A percentile compares a stretch with the other conserved stretches of the same genome.
Conservation (phyloP, 2,113 vertebrate species). For the Phocoena sinus region DNA sequence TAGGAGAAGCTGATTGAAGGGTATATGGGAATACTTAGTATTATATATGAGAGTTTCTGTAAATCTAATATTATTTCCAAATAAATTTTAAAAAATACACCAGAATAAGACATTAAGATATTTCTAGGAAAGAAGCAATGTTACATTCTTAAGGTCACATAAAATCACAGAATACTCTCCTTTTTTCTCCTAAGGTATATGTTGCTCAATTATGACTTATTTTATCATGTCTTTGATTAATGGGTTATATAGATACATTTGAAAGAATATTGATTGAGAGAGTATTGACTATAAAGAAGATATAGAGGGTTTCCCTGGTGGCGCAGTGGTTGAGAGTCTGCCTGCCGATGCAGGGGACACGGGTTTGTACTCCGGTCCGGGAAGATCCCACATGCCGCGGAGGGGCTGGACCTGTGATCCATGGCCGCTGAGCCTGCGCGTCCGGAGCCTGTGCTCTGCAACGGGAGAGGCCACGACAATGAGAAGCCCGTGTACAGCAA, state of each 20-base stretch:
- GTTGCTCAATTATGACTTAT: neutral
- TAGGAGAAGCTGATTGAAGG: neutral
- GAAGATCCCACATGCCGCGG: no score
- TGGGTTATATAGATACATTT: neutral
- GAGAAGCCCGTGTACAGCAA: rapidly evolving
- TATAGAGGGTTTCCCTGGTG: neutral
- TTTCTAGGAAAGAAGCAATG: neutral
- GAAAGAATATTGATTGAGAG: neutral
- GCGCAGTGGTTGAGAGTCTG: no score
- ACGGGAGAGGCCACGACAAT: no score
- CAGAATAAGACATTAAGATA: neutral
- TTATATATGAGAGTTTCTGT: neutral
- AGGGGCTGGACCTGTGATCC: no score
- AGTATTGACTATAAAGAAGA: neutral
- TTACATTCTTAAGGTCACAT: neutral
- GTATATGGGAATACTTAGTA: neutral
- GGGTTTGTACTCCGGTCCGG: no score
- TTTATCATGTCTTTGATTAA: neutral
- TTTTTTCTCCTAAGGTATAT: neutral
- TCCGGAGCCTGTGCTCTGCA: no score
- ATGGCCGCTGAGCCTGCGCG: no score
- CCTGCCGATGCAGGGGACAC: no score
- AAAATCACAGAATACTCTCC: neutral
- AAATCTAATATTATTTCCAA: neutral
- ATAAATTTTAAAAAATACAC: neutral